Conservation (phyloP, 2,113 vertebrate genomes). For the Cottus gobio region DNA sequence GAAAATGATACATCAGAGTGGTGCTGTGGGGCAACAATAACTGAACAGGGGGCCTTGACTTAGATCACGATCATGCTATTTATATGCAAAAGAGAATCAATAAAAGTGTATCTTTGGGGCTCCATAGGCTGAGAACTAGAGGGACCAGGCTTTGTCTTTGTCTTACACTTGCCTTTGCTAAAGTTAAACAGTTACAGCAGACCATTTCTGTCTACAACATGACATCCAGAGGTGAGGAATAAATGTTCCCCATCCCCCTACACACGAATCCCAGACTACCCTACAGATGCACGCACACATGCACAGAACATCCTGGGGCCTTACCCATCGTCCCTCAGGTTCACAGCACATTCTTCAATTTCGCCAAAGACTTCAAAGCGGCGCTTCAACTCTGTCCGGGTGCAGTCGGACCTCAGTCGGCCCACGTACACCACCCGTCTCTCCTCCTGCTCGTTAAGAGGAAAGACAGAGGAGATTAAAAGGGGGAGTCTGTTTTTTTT, state of each 20-base stretch:
- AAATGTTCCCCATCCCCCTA: neutral
- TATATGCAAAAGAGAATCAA: constrained; percentile 79
- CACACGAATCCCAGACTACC: neutral
- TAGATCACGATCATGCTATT: constrained; percentile 67
- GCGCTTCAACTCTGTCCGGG: constrained; percentile 92
- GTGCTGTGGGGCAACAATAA: constrained; percentile 57
- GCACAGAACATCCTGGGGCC: constrained; percentile 48
- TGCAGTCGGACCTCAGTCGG: constrained; percentile 93
- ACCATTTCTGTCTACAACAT: neutral
- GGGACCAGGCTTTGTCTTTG: constrained; percentile 35
- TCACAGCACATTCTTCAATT: constrained; percentile 98
- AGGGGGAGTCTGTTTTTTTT: constrained; percentile 50
- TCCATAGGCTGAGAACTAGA: constrained; percentile 37
- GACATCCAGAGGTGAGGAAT: neutral
- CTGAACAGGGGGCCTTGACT: constrained; percentile 39
- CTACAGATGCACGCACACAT: constrained; percentile 22
- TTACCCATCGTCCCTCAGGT: constrained; percentile 97
- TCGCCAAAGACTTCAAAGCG: constrained; percentile 99
- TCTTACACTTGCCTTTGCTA: constrained; percentile 23
- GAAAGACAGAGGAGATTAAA: constrained; percentile 73
- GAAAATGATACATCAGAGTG: constrained; percentile 64
- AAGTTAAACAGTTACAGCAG: constrained; percentile 33
- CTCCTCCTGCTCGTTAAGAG: constrained; percentile 90
- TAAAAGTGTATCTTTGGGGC: constrained; percentile 70
- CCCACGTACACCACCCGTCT: constrained; percentile 95